These are phyloP conservation scores for Drosophila anomalipes DNA, from an alignment of 2,888 invertebrate genomes.

Conservation along the genomic window DNA sequence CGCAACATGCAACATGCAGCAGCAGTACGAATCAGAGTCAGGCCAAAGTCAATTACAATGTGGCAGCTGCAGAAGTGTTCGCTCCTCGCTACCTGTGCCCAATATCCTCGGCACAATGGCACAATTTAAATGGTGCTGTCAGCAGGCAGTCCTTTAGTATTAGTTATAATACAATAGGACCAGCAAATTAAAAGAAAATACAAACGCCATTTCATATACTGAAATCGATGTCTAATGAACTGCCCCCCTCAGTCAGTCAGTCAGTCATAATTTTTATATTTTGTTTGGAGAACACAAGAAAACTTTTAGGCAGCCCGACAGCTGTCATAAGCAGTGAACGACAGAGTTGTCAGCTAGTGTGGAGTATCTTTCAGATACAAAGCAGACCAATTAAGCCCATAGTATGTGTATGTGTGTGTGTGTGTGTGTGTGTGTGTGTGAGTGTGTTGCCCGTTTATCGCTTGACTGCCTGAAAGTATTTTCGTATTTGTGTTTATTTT, in stretches of 20 bases:
- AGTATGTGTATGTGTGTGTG: background rate
- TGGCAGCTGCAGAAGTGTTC: constrained; percentile 55
- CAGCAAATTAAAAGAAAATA: constrained; percentile 75
- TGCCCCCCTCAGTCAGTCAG: constrained; percentile 2
- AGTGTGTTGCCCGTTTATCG: constrained; percentile 29
- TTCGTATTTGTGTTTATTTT: constrained; percentile 76
- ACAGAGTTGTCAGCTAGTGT: constrained; percentile 61
- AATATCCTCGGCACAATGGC: constrained; percentile 59
- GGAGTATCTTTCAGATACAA: constrained; percentile 65
- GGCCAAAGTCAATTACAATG: constrained; percentile 64
- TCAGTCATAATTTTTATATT: constrained; percentile 26
- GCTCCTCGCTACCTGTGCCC: constrained; percentile 40
- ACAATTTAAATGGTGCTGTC: constrained; percentile 73
- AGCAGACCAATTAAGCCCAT: constrained; percentile 71
- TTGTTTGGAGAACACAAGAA: constrained; percentile 38
- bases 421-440: constrained; percentile 19
- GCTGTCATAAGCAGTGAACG: constrained; percentile 73
- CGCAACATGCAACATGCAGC: constrained; percentile 57
- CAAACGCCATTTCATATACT: constrained; percentile 48
- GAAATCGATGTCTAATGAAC: constrained; percentile 66
- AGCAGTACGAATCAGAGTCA: constrained; percentile 56
- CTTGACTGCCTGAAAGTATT: constrained; percentile 64
- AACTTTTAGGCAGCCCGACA: constrained; percentile 62
- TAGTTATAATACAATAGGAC: constrained; percentile 37
- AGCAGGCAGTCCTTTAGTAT: constrained; percentile 61